phyloP scores from a whole-genome alignment of 92 coral and sea anemone genomes.

The Scolanthus callimorphus region DNA sequence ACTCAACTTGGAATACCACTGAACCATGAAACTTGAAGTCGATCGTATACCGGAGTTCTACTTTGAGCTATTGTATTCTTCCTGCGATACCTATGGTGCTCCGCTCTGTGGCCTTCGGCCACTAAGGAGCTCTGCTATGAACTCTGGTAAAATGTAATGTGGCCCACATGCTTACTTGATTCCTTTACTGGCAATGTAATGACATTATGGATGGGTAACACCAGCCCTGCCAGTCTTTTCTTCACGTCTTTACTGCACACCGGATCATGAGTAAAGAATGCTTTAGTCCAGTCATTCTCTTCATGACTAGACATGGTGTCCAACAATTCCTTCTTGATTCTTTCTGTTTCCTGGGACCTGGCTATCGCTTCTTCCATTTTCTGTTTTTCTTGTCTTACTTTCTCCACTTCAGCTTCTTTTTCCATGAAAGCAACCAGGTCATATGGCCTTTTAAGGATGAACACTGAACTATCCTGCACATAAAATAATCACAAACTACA shows the following conservation, averaged over 20 bases:
- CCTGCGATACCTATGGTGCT: too few relatives aligned
- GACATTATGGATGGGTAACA: slow-evolving; percentile 54
- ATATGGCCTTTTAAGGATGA: slow-evolving; percentile 78
- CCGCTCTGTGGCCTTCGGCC: too few relatives aligned
- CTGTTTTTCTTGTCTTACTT: slow-evolving; percentile 5
- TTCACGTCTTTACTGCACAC: slow-evolving; percentile 64
- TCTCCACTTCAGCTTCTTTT: slow-evolving; percentile 57
- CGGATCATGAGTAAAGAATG: slow-evolving; percentile 68
- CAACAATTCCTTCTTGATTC: slow-evolving; percentile 41
- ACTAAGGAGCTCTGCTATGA: too few relatives aligned
- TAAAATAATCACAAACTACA: too few relatives aligned
- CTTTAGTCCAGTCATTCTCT: slow-evolving; percentile 21
- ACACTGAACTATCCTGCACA: slow-evolving; percentile 68
- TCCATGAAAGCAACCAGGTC: slow-evolving; percentile 81
- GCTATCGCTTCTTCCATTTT: slow-evolving; percentile 23
- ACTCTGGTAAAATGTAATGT: too few relatives aligned
- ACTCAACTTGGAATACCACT: too few relatives aligned
- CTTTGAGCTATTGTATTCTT: too few relatives aligned
- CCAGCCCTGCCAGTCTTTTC: slow-evolving; percentile 50
- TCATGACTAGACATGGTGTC: slow-evolving; percentile 40
- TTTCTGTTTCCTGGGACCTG: too few relatives aligned
- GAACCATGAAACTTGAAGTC: too few relatives aligned
- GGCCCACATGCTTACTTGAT: slow-evolving; percentile 90
- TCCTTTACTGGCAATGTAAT: slow-evolving; percentile 65
- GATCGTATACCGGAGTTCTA: too few relatives aligned